Base-by-base conservation (phyloP, 2,113 vertebrate species). In the Microcebus jonahi region DNA sequence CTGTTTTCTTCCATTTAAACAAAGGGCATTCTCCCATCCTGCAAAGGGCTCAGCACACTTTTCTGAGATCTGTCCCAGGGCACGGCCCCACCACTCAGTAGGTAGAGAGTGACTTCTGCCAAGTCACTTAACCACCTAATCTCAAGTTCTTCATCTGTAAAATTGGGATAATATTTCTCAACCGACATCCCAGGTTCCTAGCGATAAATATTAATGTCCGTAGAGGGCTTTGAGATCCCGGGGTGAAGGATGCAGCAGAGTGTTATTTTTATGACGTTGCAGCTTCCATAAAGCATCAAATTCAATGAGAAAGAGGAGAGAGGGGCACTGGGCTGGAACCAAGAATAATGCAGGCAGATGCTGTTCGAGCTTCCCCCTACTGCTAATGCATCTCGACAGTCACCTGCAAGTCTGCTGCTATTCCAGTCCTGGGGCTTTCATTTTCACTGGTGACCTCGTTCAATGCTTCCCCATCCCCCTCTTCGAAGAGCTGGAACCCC, bases 251-350 rank as follows among this genome's bases (percentile, higher is more conserved):
- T 96, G 96, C 96, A 90, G 98, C 95, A 73, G 61, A 94, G 86
- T 97, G 96, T 97, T 97, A 96, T 97, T 97, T 98, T 98, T 98
- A 98, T 97, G 97, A 97, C 63, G 96, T 96, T 97, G 97, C 97
- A 97, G 97, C 96, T 97, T 97, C 96, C 94, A 97, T 98, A 98
- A 97, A 97, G 97, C 98, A 98, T 93, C 94, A 91, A 92, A 96
- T 96, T 97, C 97, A 98, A 97, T 98, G 98, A 97, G 97, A 98
- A 98, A 98, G 95, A 97, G 98, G 97, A 98, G 97, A 98, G 96
- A 97, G 71, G 91, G 90, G 97, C 96, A 86, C 59, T 96, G 97
- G 94, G 96, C 96, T 95, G 96, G 97, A 98, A 98, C 97, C 96
- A 86, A 90, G 96, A 90, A 95, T 88, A 97, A 96, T 61, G 90